phyloP scores from a whole-genome alignment of 1,140 invertebrate genomes.

The Aphis gossypii region DNA sequence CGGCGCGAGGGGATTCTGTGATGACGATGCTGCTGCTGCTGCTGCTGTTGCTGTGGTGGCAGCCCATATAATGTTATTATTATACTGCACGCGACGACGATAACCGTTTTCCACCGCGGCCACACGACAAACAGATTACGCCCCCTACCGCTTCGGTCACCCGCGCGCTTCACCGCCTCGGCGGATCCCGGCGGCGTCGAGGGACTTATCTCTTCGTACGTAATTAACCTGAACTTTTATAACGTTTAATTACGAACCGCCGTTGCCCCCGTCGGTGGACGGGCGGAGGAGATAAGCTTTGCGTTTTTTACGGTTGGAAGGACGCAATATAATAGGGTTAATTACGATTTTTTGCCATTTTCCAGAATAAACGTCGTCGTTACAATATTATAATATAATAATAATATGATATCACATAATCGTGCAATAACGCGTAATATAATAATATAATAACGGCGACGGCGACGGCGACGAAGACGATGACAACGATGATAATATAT shows the following conservation, averaged over 20 bases:
- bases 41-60: background rate
- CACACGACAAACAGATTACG: slow-evolving; percentile 54
- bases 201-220: slow-evolving; percentile 54
- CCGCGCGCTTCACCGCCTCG: background rate
- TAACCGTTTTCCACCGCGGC: slow-evolving; percentile 42
- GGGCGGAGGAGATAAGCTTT: slow-evolving; percentile 49
- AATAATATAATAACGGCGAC: background rate
- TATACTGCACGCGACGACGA: slow-evolving; percentile 17
- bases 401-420: background rate
- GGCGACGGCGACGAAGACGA: background rate
- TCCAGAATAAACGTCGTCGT: background rate
- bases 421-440: background rate
- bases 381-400: background rate
- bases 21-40: background rate
- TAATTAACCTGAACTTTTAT: slow-evolving; percentile 58
- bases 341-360: slow-evolving; percentile 57
- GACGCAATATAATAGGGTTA: slow-evolving; percentile 58
- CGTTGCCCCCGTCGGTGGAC: background rate
- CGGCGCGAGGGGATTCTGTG: background rate
- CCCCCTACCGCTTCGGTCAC: background rate
- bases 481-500: background rate
- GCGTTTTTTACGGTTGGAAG: slow-evolving; percentile 55
- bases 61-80: background rate
- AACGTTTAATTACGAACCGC: slow-evolving; percentile 57
- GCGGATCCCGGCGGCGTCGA: background rate